These are phyloP conservation scores for cattle (Bos taurus) DNA, from an alignment of 2,113 vertebrate species.

Conservation along the genomic window ARS-UCD2.0 NC_037331.1:109836001-109836500, in stretches of 20 bases:
- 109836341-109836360: neutral
- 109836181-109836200: neutral
- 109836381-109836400: neutral
- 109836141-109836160: neutral
- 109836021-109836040: neutral
- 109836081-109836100: neutral
- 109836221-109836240: neutral
- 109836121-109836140: neutral
- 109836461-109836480: fast-evolving
- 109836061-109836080: fast-evolving
- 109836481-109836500: neutral
- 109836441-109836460: neutral
- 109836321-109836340: neutral
- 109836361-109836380: neutral
- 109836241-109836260: neutral
- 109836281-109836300: neutral
- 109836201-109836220: neutral
- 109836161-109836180: neutral
- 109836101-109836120: fast-evolving
- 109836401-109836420: neutral
- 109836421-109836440: neutral
- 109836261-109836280: neutral
- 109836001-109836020: neutral
- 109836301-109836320: neutral
- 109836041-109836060: neutral